These are phyloP conservation scores for Hiodon alosoides DNA, from an alignment of 2,113 vertebrate species.

Conservation along the genomic window DNA sequence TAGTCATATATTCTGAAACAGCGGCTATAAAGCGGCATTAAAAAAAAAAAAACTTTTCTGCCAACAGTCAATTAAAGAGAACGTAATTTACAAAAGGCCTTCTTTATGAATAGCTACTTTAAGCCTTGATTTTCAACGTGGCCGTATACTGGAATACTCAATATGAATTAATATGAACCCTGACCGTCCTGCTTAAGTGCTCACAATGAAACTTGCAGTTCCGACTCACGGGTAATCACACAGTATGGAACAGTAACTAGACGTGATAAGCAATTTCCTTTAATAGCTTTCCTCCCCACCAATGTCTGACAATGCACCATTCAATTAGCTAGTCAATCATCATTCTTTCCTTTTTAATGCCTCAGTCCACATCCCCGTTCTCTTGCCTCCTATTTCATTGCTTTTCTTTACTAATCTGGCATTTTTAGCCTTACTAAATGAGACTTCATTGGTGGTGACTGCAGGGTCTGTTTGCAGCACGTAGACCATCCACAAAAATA, in stretches of 20 bases:
- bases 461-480: neutral
- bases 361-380: neutral
- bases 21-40: constrained; percentile 35
- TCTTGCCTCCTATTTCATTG: neutral
- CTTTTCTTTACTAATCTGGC: neutral
- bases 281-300: constrained; percentile 21
- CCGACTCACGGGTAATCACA: constrained; percentile 15
- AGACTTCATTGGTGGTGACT: neutral
- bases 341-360: constrained; percentile 29
- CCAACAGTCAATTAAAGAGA: constrained; percentile 59
- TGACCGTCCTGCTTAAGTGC: constrained; percentile 29
- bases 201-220: constrained; percentile 9
- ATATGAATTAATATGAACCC: constrained; percentile 34
- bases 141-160: constrained; percentile 41
- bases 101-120: constrained; percentile 39
- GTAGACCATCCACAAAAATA: constrained; percentile 1
- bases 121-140: constrained; percentile 14
- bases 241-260: constrained; percentile 17
- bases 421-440: constrained; percentile 5
- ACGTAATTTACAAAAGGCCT: constrained; percentile 51
- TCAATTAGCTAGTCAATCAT: constrained; percentile 32
- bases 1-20: constrained; percentile 30
- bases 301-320: constrained; percentile 15
- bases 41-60: constrained; percentile 49
- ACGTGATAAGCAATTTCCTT: constrained; percentile 14